Base-by-base conservation (phyloP, 1,140 invertebrate genomes). In the Trachymyrmex septentrionalis region DNA sequence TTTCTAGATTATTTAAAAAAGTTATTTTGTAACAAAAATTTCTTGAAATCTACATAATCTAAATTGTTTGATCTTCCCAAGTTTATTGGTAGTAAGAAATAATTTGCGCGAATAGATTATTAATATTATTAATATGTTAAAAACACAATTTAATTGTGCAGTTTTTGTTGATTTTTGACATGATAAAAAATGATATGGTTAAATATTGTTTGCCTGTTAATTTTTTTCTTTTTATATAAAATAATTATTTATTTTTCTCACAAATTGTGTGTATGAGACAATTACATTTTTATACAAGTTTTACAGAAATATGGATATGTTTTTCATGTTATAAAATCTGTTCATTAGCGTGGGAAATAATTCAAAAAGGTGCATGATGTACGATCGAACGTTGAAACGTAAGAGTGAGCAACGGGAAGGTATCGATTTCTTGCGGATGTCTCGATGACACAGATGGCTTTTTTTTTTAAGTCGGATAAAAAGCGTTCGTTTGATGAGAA, bases 341-440 rank as follows among this genome's bases (percentile, higher is more conserved):
- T 78, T 78, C 21, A 78, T 82, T 59, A 30, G 34, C 53, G 53
- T 59, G 24, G 66, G 21, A 59, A 30, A 48, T 30, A 82, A 82
- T 82, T 82, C 61, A 81, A 77, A 67, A 19, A 1, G n/a, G 21
- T 27, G 34, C 9, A 44, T 4, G 27, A 80, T 34, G 38, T 66
- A 30, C 38, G 30, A 64, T 48, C 3, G 61, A 66, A 50, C n/a
- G 19, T 48, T 48, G 30, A 72, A 57, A 50, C 24, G 34, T 48
- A 82, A 72, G 67, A 72, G 10, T 9, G 38, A 72, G 34, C 72
- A 59, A 82, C 24, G 14, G 3, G 4, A 59, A 30, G 24, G 59
- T 53, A 64, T 59, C 19, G 34, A 82, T 82, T 82, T 82, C 66
- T 34, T 44, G 19, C 34, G 44, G 19, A 16, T 55, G 59, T 59